These are phyloP conservation scores for Diadophis punctatus DNA, from an alignment of 2,113 vertebrate genomes.

Conservation along the genomic window DNA sequence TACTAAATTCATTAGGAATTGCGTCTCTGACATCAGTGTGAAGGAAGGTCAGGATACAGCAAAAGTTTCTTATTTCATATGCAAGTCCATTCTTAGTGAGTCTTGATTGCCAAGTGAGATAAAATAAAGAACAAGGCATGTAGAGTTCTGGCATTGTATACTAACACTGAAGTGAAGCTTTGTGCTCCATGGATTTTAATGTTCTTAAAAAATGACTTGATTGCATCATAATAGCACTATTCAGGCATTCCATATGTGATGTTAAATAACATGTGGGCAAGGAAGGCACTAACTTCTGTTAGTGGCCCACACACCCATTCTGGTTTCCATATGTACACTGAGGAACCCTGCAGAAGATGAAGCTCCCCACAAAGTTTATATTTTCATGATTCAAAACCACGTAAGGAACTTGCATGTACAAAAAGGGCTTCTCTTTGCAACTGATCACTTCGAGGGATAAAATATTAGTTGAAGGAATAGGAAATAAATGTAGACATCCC, in stretches of 20 bases:
- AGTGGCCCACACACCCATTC: background rate
- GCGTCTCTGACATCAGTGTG: background rate
- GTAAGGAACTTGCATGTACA: background rate
- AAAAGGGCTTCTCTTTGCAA: background rate
- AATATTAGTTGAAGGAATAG: background rate
- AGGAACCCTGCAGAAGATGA: background rate
- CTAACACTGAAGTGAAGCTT: background rate
- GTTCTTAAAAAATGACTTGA: background rate
- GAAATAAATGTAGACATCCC: background rate
- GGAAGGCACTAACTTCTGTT: background rate
- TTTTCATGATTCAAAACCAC: background rate
- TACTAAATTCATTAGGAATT: conserved; percentile 4
- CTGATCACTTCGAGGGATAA: background rate
- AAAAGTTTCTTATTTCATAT: conserved; percentile 40
- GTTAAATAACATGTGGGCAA: background rate
- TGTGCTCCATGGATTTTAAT: background rate
- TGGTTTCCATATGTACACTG: no score
- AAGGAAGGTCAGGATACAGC: conserved; percentile 31
- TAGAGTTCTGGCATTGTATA: background rate
- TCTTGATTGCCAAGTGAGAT: conserved; percentile 14
- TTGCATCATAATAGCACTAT: background rate
- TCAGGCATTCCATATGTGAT: background rate
- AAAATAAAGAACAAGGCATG: background rate
- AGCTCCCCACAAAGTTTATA: background rate
- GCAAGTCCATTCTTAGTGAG: conserved; percentile 36